A percentile compares a stretch with the other conserved stretches of the same genome.
Conservation (phyloP, 2,797 vertebrate species). For the Numenius phaeopus region DNA sequence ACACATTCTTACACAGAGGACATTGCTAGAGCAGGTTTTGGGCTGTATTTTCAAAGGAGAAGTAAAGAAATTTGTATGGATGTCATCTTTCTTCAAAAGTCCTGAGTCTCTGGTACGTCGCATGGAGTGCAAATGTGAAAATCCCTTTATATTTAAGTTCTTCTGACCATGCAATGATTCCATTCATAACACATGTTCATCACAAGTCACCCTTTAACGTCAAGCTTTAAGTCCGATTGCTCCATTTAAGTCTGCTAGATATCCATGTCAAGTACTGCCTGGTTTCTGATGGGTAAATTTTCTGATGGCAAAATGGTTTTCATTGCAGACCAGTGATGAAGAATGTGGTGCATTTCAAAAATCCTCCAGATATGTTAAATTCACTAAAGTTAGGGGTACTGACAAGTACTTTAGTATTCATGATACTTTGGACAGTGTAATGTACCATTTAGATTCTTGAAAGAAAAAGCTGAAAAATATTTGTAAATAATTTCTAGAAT, state of each 20-base stretch:
- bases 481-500: neutral
- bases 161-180: neutral
- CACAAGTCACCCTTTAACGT: neutral
- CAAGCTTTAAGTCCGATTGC: neutral
- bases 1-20: neutral
- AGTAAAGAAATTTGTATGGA: neutral
- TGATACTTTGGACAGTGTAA: neutral
- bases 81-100: neutral
- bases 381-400: neutral
- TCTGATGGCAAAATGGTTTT: neutral
- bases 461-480: neutral
- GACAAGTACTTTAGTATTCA: neutral
- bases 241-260: neutral
- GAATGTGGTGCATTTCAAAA: neutral
- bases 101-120: neutral
- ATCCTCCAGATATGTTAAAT: neutral
- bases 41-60: neutral
- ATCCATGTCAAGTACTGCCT: neutral
- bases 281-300: neutral
- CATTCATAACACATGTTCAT: accelerated
- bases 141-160: neutral
- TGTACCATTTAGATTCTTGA: neutral
- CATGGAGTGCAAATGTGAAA: neutral
- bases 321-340: neutral
- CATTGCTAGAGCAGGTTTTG: neutral